Percentiles rank a stretch among this genome's conserved stretches.
phyloP scores from a whole-genome alignment of 2,113 vertebrate species.

The Pterophyllum scalare region DNA sequence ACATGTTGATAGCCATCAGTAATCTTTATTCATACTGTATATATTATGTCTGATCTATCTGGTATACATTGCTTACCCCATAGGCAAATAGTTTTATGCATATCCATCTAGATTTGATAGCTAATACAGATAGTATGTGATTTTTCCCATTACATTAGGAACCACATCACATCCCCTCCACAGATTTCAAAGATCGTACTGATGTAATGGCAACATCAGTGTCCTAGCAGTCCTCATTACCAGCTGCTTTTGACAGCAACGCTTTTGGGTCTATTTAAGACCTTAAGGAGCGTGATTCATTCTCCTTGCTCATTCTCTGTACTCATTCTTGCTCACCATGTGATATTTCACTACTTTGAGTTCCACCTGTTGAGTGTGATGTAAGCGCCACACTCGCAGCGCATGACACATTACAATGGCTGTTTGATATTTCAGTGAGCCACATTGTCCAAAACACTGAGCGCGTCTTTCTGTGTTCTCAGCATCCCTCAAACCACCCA shows the following conservation, averaged over 20 bases:
- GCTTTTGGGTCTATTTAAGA: background rate
- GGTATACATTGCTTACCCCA: background rate
- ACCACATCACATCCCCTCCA: background rate
- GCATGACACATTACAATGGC: constrained; percentile 10
- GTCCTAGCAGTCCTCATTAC: background rate
- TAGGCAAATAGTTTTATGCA: background rate
- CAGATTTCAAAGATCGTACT: background rate
- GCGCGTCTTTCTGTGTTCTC: constrained; percentile 13
- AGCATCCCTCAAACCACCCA: constrained; percentile 1
- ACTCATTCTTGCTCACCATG: constrained; percentile 10
- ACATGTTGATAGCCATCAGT: no score
- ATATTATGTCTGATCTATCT: background rate
- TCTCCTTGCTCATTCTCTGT: background rate
- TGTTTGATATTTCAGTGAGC: constrained; percentile 26
- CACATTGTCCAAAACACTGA: constrained; percentile 27
- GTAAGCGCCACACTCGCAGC: constrained; percentile 14
- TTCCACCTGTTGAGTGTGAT: constrained; percentile 33
- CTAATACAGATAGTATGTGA: background rate
- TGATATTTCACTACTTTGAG: constrained; percentile 11
- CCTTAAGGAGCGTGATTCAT: background rate
- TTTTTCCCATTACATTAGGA: background rate
- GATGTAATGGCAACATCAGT: background rate
- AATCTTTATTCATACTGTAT: background rate
- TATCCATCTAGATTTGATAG: background rate
- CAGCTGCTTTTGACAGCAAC: background rate